These are phyloP conservation scores for Pogonomyrmex barbatus DNA, from an alignment of 1,140 invertebrate species.

Conservation along the genomic window DNA sequence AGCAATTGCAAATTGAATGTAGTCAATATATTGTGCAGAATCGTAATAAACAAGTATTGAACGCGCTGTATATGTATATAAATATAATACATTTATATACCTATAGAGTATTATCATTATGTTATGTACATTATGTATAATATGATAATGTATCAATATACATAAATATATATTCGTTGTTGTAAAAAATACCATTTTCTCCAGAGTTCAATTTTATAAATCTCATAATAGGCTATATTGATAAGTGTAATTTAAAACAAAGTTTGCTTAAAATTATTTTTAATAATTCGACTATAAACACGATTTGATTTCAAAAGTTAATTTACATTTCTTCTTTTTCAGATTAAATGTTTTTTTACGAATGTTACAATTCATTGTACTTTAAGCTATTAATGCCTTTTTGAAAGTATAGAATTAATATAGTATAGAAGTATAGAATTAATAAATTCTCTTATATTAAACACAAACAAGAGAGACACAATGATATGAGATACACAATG, in stretches of 20 bases:
- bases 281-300: not conserved
- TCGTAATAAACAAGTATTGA: constrained; percentile 43
- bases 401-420: not conserved
- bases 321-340: not conserved
- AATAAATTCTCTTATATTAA: not conserved
- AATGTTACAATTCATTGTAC: not conserved
- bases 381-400: not conserved
- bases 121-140: constrained; percentile 70
- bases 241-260: not conserved
- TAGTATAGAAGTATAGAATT: not conserved
- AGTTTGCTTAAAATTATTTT: not conserved
- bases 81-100: constrained; percentile 38
- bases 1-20: constrained; percentile 21
- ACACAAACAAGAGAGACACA: not conserved
- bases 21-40: constrained; percentile 34
- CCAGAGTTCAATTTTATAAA: not conserved
- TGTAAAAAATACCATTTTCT: constrained; percentile 34
- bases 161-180: constrained; percentile 46
- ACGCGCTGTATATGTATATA: constrained; percentile 43
- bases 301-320: not conserved
- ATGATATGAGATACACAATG: not conserved
- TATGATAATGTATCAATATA: constrained; percentile 52
- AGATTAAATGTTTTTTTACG: not conserved
- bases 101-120: constrained; percentile 47
- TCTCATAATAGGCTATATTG: not conserved